These are phyloP conservation scores for Tachypleus tridentatus DNA, from an alignment of 1,140 invertebrate species.

Conservation along the genomic window DNA sequence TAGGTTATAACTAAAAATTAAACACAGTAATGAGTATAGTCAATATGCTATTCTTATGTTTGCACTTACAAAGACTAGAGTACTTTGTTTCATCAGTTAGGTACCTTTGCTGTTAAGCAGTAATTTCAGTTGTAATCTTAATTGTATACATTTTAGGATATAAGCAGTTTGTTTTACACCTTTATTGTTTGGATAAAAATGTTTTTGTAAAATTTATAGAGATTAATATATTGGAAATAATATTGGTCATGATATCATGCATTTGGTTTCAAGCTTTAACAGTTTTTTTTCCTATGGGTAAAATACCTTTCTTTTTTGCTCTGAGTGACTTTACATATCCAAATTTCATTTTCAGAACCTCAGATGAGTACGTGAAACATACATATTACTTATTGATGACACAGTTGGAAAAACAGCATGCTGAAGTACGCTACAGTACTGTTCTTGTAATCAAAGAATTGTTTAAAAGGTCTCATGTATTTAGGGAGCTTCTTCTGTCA, in stretches of 20 bases:
- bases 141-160: no score
- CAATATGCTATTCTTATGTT: no score
- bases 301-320: slow-evolving; percentile 9
- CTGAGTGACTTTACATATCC: slow-evolving; percentile 2
- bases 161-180: no score
- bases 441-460: slow-evolving; percentile 43
- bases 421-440: slow-evolving; percentile 43
- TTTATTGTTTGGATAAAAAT: no score
- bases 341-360: slow-evolving; percentile 30
- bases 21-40: no score
- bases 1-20: no score
- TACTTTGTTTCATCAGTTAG: no score
- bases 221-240: no score
- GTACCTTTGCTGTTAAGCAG: no score
- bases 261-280: slow-evolving; percentile 7
- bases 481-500: slow-evolving; percentile 39
- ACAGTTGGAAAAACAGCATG: slow-evolving; percentile 41
- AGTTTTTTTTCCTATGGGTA: slow-evolving; percentile 10
- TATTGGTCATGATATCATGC: background rate
- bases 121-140: no score
- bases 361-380: slow-evolving; percentile 37
- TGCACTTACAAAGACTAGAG: no score
- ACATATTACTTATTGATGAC: slow-evolving; percentile 36
- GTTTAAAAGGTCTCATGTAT: slow-evolving; percentile 42
- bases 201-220: no score